These are phyloP conservation scores for Brachyrhaphis roseni DNA, from an alignment of 2,797 vertebrate genomes.

Conservation along the genomic window DNA sequence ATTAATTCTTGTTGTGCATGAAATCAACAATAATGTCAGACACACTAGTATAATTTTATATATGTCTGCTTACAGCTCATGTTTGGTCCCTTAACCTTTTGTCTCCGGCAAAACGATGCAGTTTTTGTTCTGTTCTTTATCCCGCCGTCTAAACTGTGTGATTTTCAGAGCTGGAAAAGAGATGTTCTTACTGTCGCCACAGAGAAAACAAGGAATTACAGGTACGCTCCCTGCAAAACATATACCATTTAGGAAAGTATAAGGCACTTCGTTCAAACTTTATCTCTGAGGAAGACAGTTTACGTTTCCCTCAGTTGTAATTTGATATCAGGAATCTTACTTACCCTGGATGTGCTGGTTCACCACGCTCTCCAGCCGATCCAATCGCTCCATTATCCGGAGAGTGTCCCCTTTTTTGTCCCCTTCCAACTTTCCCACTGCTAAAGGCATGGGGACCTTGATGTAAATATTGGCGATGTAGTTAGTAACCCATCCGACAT, in stretches of 20 bases:
- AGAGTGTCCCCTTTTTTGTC: slow-evolving; percentile 94
- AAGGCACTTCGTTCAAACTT: slow-evolving; percentile 38
- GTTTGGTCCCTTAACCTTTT: not conserved
- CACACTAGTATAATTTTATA: not conserved
- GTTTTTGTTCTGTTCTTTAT: slow-evolving; percentile 6
- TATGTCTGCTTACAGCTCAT: not conserved
- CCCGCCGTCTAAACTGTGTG: not conserved
- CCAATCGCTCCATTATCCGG: slow-evolving; percentile 94
- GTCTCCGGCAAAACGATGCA: slow-evolving; percentile 8
- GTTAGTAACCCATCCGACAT: slow-evolving; percentile 98
- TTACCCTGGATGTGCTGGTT: slow-evolving; percentile 99
- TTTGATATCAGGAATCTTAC: slow-evolving; percentile 60
- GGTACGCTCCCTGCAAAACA: not conserved
- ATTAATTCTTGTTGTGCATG: not conserved
- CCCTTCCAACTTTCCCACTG: slow-evolving; percentile 92
- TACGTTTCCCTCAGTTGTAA: not conserved
- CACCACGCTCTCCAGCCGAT: slow-evolving; percentile 96
- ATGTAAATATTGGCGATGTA: slow-evolving; percentile 96
- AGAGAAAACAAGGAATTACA: not conserved
- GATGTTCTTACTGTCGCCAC: not conserved
- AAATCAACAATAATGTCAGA: not conserved
- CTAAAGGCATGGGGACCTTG: slow-evolving; percentile 91
- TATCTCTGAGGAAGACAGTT: not conserved
- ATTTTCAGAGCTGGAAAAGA: not conserved
- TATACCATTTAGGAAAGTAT: not conserved